Evolutionary conservation across 2,888 invertebrate genomes (phyloP).

Genomic region (Sinelater perroti): DNA sequence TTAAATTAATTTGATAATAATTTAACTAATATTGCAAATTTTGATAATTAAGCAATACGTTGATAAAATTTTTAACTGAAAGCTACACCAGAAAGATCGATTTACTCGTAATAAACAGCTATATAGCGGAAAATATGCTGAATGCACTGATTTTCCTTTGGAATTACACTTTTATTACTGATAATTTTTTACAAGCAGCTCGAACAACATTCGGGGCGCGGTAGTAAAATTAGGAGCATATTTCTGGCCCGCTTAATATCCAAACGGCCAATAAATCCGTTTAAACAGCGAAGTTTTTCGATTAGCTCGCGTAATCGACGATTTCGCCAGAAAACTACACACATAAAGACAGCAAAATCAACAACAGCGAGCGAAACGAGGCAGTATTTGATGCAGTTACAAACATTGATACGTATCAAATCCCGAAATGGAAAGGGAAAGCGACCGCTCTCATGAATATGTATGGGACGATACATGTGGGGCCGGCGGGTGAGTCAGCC

Average conservation of each 20-base stretch:
- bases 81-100: too few species aligned
- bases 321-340: conserved; percentile 35
- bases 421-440: conserved; percentile 56
- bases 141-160: too few species aligned
- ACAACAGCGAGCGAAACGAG: conserved; percentile 37
- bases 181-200: neutral
- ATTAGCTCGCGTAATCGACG: conserved; percentile 37
- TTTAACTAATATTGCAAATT: too few species aligned
- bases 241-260: conserved; percentile 7
- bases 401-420: conserved; percentile 53
- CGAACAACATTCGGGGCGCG: too few species aligned
- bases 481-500: conserved; percentile 57
- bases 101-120: too few species aligned
- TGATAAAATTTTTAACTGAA: too few species aligned
- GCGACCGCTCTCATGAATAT: conserved; percentile 60
- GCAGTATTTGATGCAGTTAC: conserved; percentile 46
- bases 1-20: too few species aligned
- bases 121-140: too few species aligned
- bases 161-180: too few species aligned
- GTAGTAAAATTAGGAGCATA: conserved; percentile 4
- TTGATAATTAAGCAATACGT: too few species aligned
- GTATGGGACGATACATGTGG: conserved; percentile 59
- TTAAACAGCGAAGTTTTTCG: conserved; percentile 36
- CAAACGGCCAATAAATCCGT: conserved; percentile 26
- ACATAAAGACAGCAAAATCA: conserved; percentile 39